phyloP scores from a whole-genome alignment of 1,140 invertebrate species.

The Sinonovacula constricta region DNA sequence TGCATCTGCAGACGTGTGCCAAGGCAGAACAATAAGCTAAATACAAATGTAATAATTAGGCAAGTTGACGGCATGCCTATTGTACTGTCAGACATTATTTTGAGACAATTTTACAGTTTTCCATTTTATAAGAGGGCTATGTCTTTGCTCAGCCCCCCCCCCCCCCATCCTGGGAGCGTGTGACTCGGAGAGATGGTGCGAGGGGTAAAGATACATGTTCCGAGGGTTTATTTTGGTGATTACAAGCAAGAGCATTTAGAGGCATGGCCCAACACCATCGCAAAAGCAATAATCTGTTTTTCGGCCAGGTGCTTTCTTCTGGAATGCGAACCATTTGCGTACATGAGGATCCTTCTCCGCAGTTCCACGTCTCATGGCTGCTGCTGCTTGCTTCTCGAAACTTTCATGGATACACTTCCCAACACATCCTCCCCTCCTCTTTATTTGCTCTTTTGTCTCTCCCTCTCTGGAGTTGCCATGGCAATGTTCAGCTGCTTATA shows the following conservation, averaged over 20 bases:
- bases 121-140: not conserved
- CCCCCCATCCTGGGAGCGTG: not conserved
- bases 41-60: no score
- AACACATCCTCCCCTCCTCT: no score
- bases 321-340: conserved; percentile 47
- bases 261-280: not conserved
- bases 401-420: no score
- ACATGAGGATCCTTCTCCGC: conserved; percentile 23
- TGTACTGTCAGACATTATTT: not conserved
- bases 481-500: conserved; percentile 13
- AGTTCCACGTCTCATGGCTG: not conserved
- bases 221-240: conserved; percentile 30
- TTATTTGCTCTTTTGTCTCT: conserved; percentile 31
- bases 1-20: no score
- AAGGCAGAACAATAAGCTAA: no score
- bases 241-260: conserved; percentile 44
- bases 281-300: conserved; percentile 10
- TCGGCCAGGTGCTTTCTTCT: conserved; percentile 35
- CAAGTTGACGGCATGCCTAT: no score
- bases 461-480: conserved; percentile 27
- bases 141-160: conserved; percentile 5
- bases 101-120: not conserved
- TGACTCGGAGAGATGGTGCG: not conserved
- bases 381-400: no score
- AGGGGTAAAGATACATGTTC: conserved; percentile 35